A percentile compares a stretch with the other conserved stretches of the same genome.
These are phyloP conservation scores for Mico argentatus DNA, from an alignment of 2,797 vertebrate species.

Conservation along the genomic window DNA sequence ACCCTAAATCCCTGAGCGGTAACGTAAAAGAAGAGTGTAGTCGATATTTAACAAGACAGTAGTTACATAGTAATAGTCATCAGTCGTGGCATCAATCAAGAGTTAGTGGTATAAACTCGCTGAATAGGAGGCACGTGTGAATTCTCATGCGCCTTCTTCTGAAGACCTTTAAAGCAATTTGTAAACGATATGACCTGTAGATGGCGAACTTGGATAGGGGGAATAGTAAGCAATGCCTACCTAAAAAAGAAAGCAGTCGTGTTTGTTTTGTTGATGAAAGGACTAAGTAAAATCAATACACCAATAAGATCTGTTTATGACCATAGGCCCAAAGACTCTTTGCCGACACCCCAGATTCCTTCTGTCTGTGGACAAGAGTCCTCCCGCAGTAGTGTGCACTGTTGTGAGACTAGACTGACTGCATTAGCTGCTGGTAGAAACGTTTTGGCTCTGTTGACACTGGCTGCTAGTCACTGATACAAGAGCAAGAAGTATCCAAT, in stretches of 20 bases:
- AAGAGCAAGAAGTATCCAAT: not conserved
- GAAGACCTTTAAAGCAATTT: not conserved
- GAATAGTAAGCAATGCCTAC: not conserved
- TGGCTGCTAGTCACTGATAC: not conserved
- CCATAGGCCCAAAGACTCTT: not conserved
- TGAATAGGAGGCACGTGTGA: not conserved
- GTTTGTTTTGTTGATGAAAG: not conserved
- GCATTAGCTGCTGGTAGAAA: not conserved
- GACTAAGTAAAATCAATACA: not conserved
- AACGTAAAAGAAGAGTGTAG: not conserved
- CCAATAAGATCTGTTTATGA: not conserved
- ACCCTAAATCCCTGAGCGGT: not conserved
- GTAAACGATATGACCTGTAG: not conserved
- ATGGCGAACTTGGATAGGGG: conserved; percentile 58
- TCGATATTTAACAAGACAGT: not conserved
- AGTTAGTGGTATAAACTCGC: not conserved
- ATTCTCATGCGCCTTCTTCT: not conserved
- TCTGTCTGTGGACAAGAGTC: not conserved
- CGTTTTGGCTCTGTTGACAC: not conserved
- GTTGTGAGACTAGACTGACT: not conserved
- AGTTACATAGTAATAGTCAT: not conserved
- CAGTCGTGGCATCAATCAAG: not conserved
- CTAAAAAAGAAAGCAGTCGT: not conserved
- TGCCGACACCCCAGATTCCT: not conserved
- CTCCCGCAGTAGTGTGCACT: not conserved